Base-by-base conservation (phyloP, 1,140 invertebrate species). In the Conus ventricosus region DNA sequence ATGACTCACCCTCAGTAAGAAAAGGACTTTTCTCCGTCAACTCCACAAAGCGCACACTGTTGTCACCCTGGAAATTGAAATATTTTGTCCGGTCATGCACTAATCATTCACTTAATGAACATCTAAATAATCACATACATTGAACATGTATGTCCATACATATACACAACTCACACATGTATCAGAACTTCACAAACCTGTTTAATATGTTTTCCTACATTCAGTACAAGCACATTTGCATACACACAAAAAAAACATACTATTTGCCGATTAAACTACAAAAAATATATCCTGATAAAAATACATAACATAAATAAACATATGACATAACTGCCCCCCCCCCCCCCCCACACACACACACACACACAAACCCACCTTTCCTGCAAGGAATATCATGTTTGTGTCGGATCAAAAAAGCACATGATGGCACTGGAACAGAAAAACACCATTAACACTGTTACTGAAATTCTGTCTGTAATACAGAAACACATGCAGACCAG, bases 351-450 rank as follows among this genome's bases (percentile, higher is more conserved):
- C 67, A 20, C 67, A 20, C 67, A 20, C 67, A 75, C 67, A 15
- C 27, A 78, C n/a, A 78, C 39, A 51, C n/a, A 39, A 76, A 13
- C 88, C 91, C 90, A 95, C 95, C 93, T 99, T 98, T n/a, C 98
- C 98, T 91, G 97, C 97, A 63, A 99, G 95, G 95, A 99, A 99
- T 51, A 99, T 96, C 98, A 99, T 98, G 90, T 97, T 97, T 39
- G 98, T 99, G 91, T 99, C 60, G 97, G 95, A 96, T 99, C 98
- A 94, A 97, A 98, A 0, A 98, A 95, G 0, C 98, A 98, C 96
- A 99, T 98, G 82, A 99, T 94, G 87, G 98, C 97, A 54, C 96
- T 97, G 91, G 57, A 95, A 60, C 3, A 63, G 15, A 51, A 88
- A 60, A 85, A 85, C 39, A 85, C 15, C 15, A 60, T 60, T 60